phyloP scores from a whole-genome alignment of 2,113 vertebrate genomes.

The Talpa occidentalis region DNA sequence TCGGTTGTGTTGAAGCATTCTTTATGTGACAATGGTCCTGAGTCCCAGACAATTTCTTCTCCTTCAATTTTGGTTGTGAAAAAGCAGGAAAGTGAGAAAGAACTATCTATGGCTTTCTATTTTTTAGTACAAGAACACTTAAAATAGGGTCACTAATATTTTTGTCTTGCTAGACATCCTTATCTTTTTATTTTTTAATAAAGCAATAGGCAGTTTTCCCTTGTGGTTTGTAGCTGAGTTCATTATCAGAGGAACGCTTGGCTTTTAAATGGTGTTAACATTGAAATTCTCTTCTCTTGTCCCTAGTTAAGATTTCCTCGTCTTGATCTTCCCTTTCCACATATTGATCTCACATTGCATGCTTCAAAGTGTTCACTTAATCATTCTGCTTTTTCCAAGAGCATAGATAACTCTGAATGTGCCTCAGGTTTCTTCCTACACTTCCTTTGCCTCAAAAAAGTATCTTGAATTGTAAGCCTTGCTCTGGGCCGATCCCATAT shows the following conservation, averaged over 20 bases:
- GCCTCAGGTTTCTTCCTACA: neutral
- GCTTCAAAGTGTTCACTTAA: constrained; percentile 58
- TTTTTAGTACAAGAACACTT: neutral
- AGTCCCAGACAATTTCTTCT: neutral
- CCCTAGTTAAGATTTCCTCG: constrained; percentile 53
- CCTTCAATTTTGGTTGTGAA: neutral
- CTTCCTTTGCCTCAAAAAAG: constrained; percentile 25
- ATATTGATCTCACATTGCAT: constrained; percentile 31
- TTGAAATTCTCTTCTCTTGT: constrained; percentile 42
- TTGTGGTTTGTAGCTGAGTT: constrained; percentile 41
- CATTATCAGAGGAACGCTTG: constrained; percentile 29
- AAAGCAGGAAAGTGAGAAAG: neutral
- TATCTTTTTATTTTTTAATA: constrained; percentile 57
- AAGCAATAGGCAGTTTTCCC: neutral
- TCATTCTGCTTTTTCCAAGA: constrained; percentile 44
- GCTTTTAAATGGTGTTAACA: constrained; percentile 60
- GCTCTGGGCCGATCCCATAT: too few relatives aligned
- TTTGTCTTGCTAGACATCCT: constrained; percentile 41
- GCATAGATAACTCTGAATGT: constrained; percentile 30
- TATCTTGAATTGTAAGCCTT: too few relatives aligned
- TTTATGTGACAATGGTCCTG: neutral
- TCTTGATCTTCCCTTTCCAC: constrained; percentile 34
- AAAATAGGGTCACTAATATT: neutral
- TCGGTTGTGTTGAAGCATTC: neutral
- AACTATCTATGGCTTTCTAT: neutral